A percentile compares a stretch with the other conserved stretches of the same genome.
phyloP scores from a whole-genome alignment of 2,797 vertebrate genomes.

The Percopsis omiscomaycus region DNA sequence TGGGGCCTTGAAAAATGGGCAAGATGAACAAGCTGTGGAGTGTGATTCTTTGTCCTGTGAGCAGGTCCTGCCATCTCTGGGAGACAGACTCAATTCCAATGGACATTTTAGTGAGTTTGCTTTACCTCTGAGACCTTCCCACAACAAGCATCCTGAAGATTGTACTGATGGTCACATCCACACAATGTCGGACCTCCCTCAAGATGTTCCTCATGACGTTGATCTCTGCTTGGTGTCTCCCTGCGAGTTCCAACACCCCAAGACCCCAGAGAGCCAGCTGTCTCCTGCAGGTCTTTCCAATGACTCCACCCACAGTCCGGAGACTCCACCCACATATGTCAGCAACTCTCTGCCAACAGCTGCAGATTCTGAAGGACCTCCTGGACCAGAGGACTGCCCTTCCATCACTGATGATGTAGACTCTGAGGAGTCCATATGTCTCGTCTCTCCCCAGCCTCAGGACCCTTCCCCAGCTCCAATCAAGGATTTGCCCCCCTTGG shows the following conservation, averaged over 20 bases:
- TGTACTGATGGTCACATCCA: constrained; percentile 56
- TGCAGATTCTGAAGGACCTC: constrained; percentile 82
- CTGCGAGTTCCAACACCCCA: constrained; percentile 91
- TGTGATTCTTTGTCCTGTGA: constrained; percentile 83
- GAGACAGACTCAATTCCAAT: constrained; percentile 40
- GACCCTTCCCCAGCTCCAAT: constrained; percentile 83
- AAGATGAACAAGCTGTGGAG: constrained; percentile 77
- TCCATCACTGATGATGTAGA: constrained; percentile 81
- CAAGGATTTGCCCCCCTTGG: constrained; percentile 83
- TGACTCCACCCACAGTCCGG: constrained; percentile 61
- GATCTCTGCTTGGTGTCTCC: constrained; percentile 93
- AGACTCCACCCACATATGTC: constrained; percentile 82
- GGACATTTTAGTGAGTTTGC: constrained; percentile 57
- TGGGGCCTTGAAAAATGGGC: constrained; percentile 49
- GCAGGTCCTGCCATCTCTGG: constrained; percentile 73
- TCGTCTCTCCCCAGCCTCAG: constrained; percentile 47
- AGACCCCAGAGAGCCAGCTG: constrained; percentile 62
- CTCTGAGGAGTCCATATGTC: constrained; percentile 79
- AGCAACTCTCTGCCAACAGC: constrained; percentile 82
- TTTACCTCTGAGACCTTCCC: constrained; percentile 69
- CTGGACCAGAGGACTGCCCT: constrained; percentile 77
- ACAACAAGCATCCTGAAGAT: constrained; percentile 56
- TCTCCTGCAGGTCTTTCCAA: constrained; percentile 35
- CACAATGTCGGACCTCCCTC: constrained; percentile 53
- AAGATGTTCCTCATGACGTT: constrained; percentile 81